Conservation (phyloP, 2,113 vertebrate genomes). For the Brachyhypopomus gauderio region DNA sequence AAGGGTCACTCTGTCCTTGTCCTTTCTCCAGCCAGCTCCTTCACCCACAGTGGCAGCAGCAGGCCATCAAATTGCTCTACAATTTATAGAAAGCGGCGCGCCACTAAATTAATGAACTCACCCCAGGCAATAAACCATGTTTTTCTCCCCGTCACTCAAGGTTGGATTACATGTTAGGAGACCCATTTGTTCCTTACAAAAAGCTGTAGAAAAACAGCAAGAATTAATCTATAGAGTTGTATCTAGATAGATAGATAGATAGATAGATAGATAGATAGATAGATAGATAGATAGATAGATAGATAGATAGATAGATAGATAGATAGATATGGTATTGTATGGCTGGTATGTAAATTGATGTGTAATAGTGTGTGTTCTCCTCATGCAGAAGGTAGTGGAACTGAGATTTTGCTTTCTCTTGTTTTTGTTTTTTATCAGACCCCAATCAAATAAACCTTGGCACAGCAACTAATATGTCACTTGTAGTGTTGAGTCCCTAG, state of each 20-base stretch:
- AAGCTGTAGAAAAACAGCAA: conserved; percentile 13
- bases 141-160: conserved; percentile 43
- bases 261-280: no score
- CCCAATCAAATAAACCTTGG: conserved; percentile 53
- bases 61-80: conserved; percentile 40
- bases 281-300: no score
- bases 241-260: no score
- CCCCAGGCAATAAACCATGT: conserved; percentile 47
- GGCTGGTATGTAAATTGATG: conserved; percentile 35
- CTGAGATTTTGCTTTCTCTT: conserved; percentile 27
- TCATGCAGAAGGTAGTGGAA: conserved; percentile 34
- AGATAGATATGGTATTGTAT: neutral
- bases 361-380: conserved; percentile 33
- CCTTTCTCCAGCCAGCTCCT: no score
- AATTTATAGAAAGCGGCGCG: conserved; percentile 46
- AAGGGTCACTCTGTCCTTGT: conserved; percentile 25
- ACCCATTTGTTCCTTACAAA: conserved; percentile 39
- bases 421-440: conserved; percentile 49
- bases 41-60: neutral
- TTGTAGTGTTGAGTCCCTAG: neutral
- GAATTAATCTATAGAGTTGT: conserved; percentile 30
- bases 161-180: conserved; percentile 48
- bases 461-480: conserved; percentile 37
- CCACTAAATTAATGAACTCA: conserved; percentile 56
- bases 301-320: no score